Evolutionary conservation across 2,797 vertebrate genomes (phyloP).

Genomic region (Phalloptychus januarius): DNA sequence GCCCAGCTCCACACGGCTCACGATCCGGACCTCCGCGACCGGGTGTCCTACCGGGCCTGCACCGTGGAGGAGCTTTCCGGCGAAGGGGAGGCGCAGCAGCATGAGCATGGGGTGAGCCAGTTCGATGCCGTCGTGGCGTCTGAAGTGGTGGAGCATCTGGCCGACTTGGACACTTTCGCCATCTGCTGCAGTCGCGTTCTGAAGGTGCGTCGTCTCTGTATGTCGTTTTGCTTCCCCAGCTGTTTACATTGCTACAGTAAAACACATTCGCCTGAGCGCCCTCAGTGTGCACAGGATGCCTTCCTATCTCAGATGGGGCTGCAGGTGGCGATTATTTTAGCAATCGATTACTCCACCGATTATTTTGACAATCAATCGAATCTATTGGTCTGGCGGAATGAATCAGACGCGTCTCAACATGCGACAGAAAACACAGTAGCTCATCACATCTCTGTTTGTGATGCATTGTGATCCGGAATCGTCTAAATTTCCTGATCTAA

Average conservation of each 20-base stretch:
- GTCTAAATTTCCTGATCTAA: neutral
- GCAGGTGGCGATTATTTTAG: neutral
- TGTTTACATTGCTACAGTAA: slow-evolving; percentile 21
- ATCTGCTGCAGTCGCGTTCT: slow-evolving; percentile 87
- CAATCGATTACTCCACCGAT: too few relatives aligned
- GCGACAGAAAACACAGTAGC: neutral
- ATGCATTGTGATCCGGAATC: neutral
- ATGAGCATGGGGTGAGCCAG: slow-evolving; percentile 69
- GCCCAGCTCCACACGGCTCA: slow-evolving; percentile 87
- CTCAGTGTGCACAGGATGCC: slow-evolving; percentile 18
- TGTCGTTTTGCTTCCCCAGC: neutral
- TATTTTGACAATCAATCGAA: too few relatives aligned
- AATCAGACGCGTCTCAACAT: neutral
- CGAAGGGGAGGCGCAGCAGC: slow-evolving; percentile 69
- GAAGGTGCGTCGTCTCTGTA: slow-evolving; percentile 85
- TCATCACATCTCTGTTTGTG: neutral
- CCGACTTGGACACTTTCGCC: slow-evolving; percentile 88
- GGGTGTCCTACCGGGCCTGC: slow-evolving; percentile 86
- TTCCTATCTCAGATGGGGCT: slow-evolving; percentile 29
- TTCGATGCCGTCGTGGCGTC: slow-evolving; percentile 94
- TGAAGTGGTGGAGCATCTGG: slow-evolving; percentile 96
- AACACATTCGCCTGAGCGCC: slow-evolving; percentile 18
- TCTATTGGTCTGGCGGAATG: neutral
- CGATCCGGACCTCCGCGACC: slow-evolving; percentile 85
- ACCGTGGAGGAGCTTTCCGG: slow-evolving; percentile 88